These are phyloP conservation scores for Percopsis omiscomaycus DNA, from an alignment of 2,797 vertebrate genomes.

Conservation along the genomic window DNA sequence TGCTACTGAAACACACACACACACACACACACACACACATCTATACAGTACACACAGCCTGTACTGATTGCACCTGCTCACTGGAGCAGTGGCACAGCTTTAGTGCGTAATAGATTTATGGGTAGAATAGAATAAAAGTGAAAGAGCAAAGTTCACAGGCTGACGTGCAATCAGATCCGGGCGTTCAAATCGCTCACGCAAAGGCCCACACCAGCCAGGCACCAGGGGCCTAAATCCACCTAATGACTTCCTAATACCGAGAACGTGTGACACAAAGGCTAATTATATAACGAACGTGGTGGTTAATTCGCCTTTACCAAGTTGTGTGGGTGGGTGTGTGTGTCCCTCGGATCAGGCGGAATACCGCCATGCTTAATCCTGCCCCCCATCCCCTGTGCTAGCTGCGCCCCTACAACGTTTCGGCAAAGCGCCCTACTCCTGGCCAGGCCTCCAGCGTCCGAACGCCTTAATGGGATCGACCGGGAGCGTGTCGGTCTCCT, in stretches of 20 bases:
- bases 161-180: conserved; percentile 48
- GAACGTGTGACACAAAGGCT: conserved; percentile 78
- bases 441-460: conserved; percentile 60
- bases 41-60: neutral
- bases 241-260: conserved; percentile 83
- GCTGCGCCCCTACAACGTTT: conserved; percentile 59
- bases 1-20: conserved; percentile 66
- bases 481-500: conserved; percentile 70
- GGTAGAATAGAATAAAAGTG: conserved; percentile 19
- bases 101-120: neutral
- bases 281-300: conserved; percentile 83
- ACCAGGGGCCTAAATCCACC: conserved; percentile 75
- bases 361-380: conserved; percentile 38
- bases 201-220: conserved; percentile 52
- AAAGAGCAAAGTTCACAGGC: conserved; percentile 36
- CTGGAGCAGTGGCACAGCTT: conserved; percentile 45
- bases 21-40: conserved; percentile 19
- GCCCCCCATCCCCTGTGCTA: conserved; percentile 35
- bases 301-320: conserved; percentile 84
- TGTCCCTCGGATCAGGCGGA: conserved; percentile 66
- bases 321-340: conserved; percentile 38
- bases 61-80: conserved; percentile 58
- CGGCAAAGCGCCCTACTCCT: conserved; percentile 62
- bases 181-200: conserved; percentile 37
- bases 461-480: conserved; percentile 71